These are phyloP conservation scores for Callosobruchus maculatus DNA, from an alignment of 2,888 invertebrate genomes.

Conservation along the genomic window DNA sequence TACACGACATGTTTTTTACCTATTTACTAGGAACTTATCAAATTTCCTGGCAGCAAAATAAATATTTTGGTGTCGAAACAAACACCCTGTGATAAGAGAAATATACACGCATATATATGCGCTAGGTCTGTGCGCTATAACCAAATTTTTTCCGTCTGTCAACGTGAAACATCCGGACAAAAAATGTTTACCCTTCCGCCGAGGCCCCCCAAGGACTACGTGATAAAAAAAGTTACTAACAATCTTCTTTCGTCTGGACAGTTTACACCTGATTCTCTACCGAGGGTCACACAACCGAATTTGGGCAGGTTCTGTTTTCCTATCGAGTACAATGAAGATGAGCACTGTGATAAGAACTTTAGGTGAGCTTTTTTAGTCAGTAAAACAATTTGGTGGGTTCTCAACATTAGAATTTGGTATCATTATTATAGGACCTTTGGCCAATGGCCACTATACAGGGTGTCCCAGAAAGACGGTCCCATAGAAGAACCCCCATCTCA, in stretches of 20 bases:
- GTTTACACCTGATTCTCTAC: constrained; percentile 48
- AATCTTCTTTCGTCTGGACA: constrained; percentile 44
- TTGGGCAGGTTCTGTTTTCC: constrained; percentile 52
- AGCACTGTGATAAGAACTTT: constrained; percentile 30
- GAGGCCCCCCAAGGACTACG: constrained; percentile 43
- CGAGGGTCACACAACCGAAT: constrained; percentile 51
- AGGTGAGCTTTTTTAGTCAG: not conserved
- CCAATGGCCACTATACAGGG: too few species aligned
- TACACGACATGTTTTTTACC: too few species aligned
- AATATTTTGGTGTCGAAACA: not conserved
- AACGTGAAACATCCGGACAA: not conserved
- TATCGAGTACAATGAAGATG: constrained; percentile 46
- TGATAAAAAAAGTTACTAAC: constrained; percentile 32
- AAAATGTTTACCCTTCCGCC: constrained; percentile 43
- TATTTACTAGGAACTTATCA: too few species aligned
- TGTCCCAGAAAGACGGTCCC: too few species aligned
- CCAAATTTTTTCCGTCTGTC: not conserved
- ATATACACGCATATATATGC: not conserved
- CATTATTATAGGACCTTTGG: too few species aligned
- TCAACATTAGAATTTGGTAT: too few species aligned
- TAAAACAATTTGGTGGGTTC: too few species aligned
- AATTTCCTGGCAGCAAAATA: not conserved
- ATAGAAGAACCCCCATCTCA: too few species aligned
- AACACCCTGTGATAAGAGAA: too few species aligned
- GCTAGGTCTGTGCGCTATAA: not conserved